A percentile compares a stretch with the other conserved stretches of the same genome.
These are phyloP conservation scores for Mechanitis messenoides DNA, from an alignment of 2,888 invertebrate species.

Conservation along the genomic window DNA sequence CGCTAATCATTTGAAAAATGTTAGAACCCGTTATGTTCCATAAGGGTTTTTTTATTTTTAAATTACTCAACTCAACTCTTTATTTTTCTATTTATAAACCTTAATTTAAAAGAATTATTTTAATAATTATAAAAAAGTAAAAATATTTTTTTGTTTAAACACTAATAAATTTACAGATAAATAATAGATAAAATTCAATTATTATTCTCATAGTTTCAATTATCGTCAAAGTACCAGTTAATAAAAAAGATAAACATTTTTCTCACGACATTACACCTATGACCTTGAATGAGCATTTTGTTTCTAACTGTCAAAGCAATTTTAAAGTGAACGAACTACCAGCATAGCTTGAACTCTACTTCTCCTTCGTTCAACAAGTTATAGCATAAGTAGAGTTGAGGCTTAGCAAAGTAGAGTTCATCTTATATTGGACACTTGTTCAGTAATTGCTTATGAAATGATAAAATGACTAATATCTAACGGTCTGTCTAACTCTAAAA, in stretches of 20 bases:
- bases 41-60: neutral
- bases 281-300: conserved; percentile 55
- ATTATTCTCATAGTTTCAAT: conserved; percentile 13
- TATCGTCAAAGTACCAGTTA: conserved; percentile 20
- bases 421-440: conserved; percentile 37
- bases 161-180: too few relatives aligned
- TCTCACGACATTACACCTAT: conserved; percentile 65
- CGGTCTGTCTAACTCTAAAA: conserved; percentile 45
- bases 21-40: conserved; percentile 7
- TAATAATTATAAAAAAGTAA: too few relatives aligned
- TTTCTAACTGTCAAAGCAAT: conserved; percentile 64
- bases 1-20: conserved; percentile 40
- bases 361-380: conserved; percentile 17
- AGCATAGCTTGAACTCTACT: conserved; percentile 36
- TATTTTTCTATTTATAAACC: too few relatives aligned
- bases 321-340: conserved; percentile 42
- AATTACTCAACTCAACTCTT: too few relatives aligned
- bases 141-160: too few relatives aligned
- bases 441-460: conserved; percentile 59
- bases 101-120: too few relatives aligned
- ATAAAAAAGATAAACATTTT: conserved; percentile 30
- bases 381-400: conserved; percentile 16
- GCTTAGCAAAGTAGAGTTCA: conserved; percentile 32
- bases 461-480: conserved; percentile 58
- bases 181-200: neutral